These are phyloP conservation scores for Papilio polyxenes DNA, from an alignment of 1,140 invertebrate species.

Conservation along the genomic window DNA sequence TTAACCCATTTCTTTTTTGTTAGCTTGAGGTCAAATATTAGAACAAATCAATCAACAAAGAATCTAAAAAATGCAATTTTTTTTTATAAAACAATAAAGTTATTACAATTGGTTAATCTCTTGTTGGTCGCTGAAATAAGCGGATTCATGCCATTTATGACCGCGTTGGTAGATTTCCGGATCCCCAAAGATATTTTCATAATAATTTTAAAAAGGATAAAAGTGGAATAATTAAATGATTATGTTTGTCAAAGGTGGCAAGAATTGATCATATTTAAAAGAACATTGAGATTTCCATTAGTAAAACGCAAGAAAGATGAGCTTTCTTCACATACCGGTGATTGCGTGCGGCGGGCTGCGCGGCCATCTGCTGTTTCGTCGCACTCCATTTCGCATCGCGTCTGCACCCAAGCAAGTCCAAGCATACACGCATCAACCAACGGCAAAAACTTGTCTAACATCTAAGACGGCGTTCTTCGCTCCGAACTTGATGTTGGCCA, in stretches of 20 bases:
- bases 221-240: neutral
- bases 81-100: neutral
- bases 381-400: conserved; percentile 68
- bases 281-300: conserved; percentile 36
- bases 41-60: neutral
- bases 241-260: conserved; percentile 3
- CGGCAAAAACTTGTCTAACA: neutral
- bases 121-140: neutral
- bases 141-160: neutral
- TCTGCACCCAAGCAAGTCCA: conserved; percentile 42
- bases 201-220: neutral
- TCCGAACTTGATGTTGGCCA: neutral
- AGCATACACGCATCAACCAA: neutral
- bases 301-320: conserved; percentile 48
- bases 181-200: neutral
- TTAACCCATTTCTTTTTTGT: neutral
- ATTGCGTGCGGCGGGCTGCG: conserved; percentile 57
- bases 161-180: neutral
- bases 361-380: conserved; percentile 47
- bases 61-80: no score
- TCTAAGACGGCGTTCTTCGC: neutral
- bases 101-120: neutral
- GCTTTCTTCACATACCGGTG: conserved; percentile 72
- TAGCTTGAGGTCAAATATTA: neutral
- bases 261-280: conserved; percentile 1